These are phyloP conservation scores for Spilosoma lubricipeda DNA, from an alignment of 2,888 invertebrate genomes.

Conservation along the genomic window DNA sequence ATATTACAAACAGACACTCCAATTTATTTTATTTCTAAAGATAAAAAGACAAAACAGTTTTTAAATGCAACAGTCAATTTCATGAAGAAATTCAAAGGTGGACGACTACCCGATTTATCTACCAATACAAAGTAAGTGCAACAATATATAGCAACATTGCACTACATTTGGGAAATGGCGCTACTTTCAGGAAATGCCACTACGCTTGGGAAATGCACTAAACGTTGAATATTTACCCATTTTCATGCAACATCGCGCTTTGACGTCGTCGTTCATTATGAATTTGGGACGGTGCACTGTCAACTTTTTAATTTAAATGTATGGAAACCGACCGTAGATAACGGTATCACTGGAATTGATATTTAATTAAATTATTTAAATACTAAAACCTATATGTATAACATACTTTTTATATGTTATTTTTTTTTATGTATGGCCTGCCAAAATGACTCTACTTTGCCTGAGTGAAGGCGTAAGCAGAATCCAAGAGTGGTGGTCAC, in stretches of 20 bases:
- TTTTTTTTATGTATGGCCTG: too few relatives aligned
- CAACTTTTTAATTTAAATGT: slow-evolving; percentile 63
- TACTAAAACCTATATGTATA: too few relatives aligned
- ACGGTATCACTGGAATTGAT: slow-evolving; percentile 6
- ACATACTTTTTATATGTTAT: too few relatives aligned
- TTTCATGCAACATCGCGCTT: slow-evolving; percentile 44
- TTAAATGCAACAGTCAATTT: too few relatives aligned
- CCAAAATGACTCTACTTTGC: too few relatives aligned
- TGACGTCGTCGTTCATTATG: slow-evolving; percentile 58
- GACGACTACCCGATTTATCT: neutral
- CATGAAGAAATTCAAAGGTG: too few relatives aligned
- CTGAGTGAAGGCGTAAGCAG: too few relatives aligned
- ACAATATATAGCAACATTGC: slow-evolving; percentile 13
- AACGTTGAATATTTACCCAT: slow-evolving; percentile 57
- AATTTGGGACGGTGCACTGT: slow-evolving; percentile 43
- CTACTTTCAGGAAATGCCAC: neutral
- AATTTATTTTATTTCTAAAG: too few relatives aligned
- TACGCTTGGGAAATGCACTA: slow-evolving; percentile 24
- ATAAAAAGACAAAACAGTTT: too few relatives aligned
- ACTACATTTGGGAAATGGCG: too few relatives aligned
- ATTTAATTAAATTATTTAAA: neutral
- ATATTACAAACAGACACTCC: too few relatives aligned
- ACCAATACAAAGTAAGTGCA: neutral
- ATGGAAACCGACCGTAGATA: slow-evolving; percentile 27
- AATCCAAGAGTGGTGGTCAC: too few relatives aligned